Evolutionary conservation across 2,113 vertebrate species (phyloP), one percentile per base, ranked within the genome.

Genomic region (Zosterops pallidus): DNA sequence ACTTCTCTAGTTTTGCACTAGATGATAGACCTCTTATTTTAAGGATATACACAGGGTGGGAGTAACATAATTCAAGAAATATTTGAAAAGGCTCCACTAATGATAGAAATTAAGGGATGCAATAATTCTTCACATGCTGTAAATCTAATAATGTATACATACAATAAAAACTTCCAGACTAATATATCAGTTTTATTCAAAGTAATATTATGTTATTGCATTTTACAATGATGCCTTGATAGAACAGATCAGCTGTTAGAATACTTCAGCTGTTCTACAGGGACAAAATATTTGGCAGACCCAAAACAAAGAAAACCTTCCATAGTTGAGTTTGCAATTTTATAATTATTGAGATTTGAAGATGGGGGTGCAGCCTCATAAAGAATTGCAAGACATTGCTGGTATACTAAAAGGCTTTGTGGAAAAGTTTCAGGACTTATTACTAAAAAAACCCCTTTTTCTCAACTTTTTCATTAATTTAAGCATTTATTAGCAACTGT

Each of bases 361-460:
- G 56, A 25, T 11, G 20, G 35, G 95, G 37, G 11, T 39, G 14
- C 21, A 37, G 33, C 78, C 85, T 89, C 67, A 33, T 46, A 83
- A 87, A 65, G 18, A 69, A 59, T 68, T 91, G 14, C 22, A 18
- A 86, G 22, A 57, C 3, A 5, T 74, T 79, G 82, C 62, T 55
- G 49, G 9, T 69, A 50, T 93, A 89, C 81, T 49, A 86, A 91
- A 96, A 89, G 55, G 86, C 52, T 90, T 96, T 94, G 90, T 95
- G 89, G 90, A 97, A 97, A 96, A 91, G 52, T 97, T 97, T 98
- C 35, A 94, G 96, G 94, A 97, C 79, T 97, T 96, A 93, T 91
- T 85, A 83, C 77, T 5, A 93, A 96, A 96, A 91, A 91, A 94
- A 95, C 80, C 41, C 14, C 9, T 3, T 60, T 75, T 60, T 31